These are phyloP conservation scores for Dicyrtomina minuta DNA, from an alignment of 2,888 invertebrate genomes.

Conservation along the genomic window DNA sequence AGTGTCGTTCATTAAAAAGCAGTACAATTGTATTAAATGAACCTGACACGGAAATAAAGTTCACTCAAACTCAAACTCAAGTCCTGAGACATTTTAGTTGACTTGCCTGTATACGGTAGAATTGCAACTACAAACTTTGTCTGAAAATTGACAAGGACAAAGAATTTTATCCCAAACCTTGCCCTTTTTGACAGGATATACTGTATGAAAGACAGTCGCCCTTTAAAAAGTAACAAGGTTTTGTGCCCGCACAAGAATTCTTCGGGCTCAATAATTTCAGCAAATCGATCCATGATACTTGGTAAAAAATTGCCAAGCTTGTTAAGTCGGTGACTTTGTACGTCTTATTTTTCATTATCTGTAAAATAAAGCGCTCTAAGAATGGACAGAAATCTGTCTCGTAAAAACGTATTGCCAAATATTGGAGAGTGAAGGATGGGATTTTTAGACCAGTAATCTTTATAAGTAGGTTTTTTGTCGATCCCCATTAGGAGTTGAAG, in stretches of 20 bases:
- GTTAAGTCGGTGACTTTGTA: too few species aligned
- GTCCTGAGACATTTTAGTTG: not conserved
- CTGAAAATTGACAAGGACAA: conserved; percentile 27
- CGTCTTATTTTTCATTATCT: too few species aligned
- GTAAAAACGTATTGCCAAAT: conserved; percentile 31
- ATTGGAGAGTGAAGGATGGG: too few species aligned
- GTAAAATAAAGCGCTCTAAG: conserved; percentile 23
- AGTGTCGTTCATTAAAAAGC: too few species aligned
- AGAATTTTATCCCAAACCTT: conserved; percentile 42
- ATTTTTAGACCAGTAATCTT: too few species aligned
- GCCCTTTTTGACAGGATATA: conserved; percentile 40
- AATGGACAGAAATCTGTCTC: conserved; percentile 28
- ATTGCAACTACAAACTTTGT: conserved; percentile 8
- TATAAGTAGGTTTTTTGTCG: conserved; percentile 22
- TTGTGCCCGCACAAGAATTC: too few species aligned
- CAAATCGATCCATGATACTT: not conserved
- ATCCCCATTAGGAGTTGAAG: too few species aligned
- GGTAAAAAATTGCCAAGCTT: conserved; percentile 33
- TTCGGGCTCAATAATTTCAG: too few species aligned
- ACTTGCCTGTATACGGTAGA: conserved; percentile 15
- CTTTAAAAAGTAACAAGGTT: conserved; percentile 36
- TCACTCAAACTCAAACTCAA: too few species aligned
- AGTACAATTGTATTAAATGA: too few species aligned
- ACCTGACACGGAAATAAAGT: too few species aligned
- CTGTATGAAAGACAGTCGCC: conserved; percentile 37